Evolutionary conservation across 2,113 vertebrate genomes (phyloP), one percentile per base, ranked within the genome.

Genomic region (Martes martes): DNA sequence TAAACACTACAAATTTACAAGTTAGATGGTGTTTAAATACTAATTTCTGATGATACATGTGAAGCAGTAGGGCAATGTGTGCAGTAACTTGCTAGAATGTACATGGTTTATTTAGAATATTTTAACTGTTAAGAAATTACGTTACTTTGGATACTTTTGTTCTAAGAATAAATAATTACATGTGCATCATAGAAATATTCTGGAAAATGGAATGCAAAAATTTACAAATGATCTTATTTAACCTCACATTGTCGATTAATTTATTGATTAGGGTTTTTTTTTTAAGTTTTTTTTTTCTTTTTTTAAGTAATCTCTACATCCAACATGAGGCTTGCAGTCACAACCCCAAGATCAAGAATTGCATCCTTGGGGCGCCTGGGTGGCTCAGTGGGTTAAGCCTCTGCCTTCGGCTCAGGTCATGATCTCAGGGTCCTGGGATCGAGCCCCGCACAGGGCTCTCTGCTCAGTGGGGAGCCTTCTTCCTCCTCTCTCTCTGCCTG

Each of bases 201-300:
- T 82, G 23, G 61, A 95, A 96, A 78, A 81, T 31, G 73, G 24
- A 57, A 69, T 84, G 18, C 45, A 89, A 52, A 93, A 84, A 84
- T 91, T 42, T 94, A 84, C 16, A 86, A 63, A 47, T 81, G 33
- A 55, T 87, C 19, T 89, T 97, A 76, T 52, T 96, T 86, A 95
- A 91, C n/a, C 65, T 92, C 2, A 89, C 4, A n/a, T 90, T 84
- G 21, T 88, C 63, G 11, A 47, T 95, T 95, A 80, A n/a, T 71
- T 86, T 92, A 76, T 45, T 85, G 39, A 93, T 52, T 65, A 69
- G 1, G 55, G 86, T 74, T 39, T 57, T 50, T 50, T 63, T 74
- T 59, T 87, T 45, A 36, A 71, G 24, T 45, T 11, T 57, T 33
- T 92, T 55, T 83, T 33, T 81, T 74, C n/a, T n/a, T 76, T 74